Conservation (phyloP, 2,797 vertebrate species). For the Labeo calbasu region DNA sequence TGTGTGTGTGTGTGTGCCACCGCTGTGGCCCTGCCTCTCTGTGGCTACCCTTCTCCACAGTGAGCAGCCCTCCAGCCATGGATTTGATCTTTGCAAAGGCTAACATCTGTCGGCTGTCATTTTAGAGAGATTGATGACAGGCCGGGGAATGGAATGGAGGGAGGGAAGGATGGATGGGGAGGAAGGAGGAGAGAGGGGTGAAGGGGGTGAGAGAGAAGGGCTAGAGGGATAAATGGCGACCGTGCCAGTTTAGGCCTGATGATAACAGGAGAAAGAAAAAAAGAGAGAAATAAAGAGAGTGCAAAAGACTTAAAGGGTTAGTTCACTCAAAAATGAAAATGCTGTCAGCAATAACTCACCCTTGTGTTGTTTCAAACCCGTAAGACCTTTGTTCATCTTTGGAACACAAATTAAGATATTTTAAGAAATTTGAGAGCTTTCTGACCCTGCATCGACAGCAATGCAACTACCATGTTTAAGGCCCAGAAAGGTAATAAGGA, state of each 20-base stretch:
- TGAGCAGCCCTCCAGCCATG: conserved; percentile 91
- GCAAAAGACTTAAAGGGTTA: not conserved
- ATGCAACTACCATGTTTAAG: no score
- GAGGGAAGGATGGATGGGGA: conserved; percentile 61
- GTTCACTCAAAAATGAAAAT: no score
- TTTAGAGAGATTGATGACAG: conserved; percentile 98
- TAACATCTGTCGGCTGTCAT: conserved; percentile 99
- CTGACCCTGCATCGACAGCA: no score
- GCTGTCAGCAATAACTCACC: no score
- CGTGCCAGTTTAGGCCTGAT: conserved; percentile 50
- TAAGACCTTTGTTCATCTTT: no score
- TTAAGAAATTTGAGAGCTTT: no score
- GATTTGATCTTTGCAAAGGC: conserved; percentile 99
- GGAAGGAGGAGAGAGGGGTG: conserved; percentile 70
- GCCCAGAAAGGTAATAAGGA: no score
- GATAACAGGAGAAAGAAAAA: conserved; percentile 12
- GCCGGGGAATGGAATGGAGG: conserved; percentile 76
- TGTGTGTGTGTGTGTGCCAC: conserved; percentile 47
- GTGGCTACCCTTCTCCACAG: conserved; percentile 75
- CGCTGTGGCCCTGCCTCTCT: conserved; percentile 70
- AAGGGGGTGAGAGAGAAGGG: conserved; percentile 50
- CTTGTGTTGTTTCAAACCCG: no score
- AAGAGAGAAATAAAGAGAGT: conserved; percentile 13
- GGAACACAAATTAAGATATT: no score
- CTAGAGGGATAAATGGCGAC: conserved; percentile 45